Base-by-base conservation (phyloP, 2,797 vertebrate genomes). In the Dermochelys coriacea region DNA sequence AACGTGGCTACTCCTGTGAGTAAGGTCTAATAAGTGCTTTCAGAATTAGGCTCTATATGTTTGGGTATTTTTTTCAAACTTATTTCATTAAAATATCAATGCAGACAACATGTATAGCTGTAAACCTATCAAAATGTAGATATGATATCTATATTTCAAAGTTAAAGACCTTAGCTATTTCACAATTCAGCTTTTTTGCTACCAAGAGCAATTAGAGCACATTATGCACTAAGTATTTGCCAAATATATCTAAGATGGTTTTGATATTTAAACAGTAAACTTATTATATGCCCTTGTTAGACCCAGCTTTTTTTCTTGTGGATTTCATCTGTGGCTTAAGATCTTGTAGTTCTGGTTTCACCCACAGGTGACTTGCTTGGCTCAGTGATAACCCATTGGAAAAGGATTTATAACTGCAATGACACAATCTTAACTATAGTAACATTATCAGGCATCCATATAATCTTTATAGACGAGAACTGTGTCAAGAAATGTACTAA, bases 401-500 rank as follows among this genome's bases (percentile, higher is more conserved):
- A 61, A 79, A 88, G 64, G 50, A 45, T 57, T 91, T 78, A 18
- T 15, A 27, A 57, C 41, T n/a, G 57, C 78, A 80, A 51, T 82
- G 57, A 7, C 68, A 57, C 61, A 79, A 9, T 34, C 16, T 84
- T 37, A 77, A 84, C 50, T 93, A 85, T 84, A 85, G 21, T 34
- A 50, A 77, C 29, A 0, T 1, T 1, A 7, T 64, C 75, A 82
- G 92, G 68, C 16, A 47, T 31, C 0, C 0, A 41, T 80, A 16
- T 85, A 83, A 59, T 75, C 75, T 91, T 92, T 94, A 84, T 80
- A 83, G 68, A 34, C 79, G 89, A 59, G 68, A 80, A 93, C 57
- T 23, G 41, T 86, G 80, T 45, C 37, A 45, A 64, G 47, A 91
- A 90, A 83, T 57, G 61, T 16, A 49, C 55, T 85, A 80, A 57